These are phyloP conservation scores for Tiliacea citrago DNA, from an alignment of 2,888 invertebrate genomes.

Conservation along the genomic window DNA sequence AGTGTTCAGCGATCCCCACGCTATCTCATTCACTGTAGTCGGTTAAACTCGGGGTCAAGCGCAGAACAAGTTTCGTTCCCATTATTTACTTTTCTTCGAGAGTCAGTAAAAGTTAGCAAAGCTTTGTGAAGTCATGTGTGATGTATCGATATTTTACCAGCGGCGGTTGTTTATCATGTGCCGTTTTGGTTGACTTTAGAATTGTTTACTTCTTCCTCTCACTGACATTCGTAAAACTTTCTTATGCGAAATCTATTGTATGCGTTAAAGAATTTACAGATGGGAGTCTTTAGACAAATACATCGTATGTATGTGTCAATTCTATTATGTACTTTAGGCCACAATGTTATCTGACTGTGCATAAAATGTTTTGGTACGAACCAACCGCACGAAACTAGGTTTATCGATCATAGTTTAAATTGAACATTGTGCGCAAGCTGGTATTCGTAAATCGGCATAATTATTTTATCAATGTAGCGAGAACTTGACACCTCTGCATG, in stretches of 20 bases:
- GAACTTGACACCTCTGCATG: background rate
- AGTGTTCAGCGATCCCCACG: slow-evolving; percentile 79
- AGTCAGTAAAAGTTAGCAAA: slow-evolving; percentile 82
- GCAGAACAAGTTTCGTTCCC: slow-evolving; percentile 82
- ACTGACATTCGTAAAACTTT: slow-evolving; percentile 42
- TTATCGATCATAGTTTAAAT: slow-evolving; percentile 17
- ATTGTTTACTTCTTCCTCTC: slow-evolving; percentile 35
- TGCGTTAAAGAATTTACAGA: slow-evolving; percentile 14
- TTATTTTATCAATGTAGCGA: slow-evolving; percentile 22
- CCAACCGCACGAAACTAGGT: slow-evolving; percentile 19
- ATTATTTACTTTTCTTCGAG: slow-evolving; percentile 79
- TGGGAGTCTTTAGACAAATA: slow-evolving; percentile 16
- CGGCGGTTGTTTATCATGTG: slow-evolving; percentile 19
- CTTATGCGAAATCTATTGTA: slow-evolving; percentile 41
- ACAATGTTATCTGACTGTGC: slow-evolving; percentile 26
- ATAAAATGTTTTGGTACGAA: slow-evolving; percentile 17
- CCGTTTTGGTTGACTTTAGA: slow-evolving; percentile 28
- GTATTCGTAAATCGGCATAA: slow-evolving; percentile 14
- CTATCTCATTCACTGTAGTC: slow-evolving; percentile 76
- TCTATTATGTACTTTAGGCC: background rate
- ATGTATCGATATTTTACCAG: slow-evolving; percentile 42
- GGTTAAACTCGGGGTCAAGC: slow-evolving; percentile 80
- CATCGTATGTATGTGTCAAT: slow-evolving; percentile 18
- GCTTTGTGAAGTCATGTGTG: slow-evolving; percentile 53
- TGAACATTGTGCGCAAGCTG: background rate